Conservation (phyloP, 2,888 invertebrate genomes). For the Zelleria hepariella region DNA sequence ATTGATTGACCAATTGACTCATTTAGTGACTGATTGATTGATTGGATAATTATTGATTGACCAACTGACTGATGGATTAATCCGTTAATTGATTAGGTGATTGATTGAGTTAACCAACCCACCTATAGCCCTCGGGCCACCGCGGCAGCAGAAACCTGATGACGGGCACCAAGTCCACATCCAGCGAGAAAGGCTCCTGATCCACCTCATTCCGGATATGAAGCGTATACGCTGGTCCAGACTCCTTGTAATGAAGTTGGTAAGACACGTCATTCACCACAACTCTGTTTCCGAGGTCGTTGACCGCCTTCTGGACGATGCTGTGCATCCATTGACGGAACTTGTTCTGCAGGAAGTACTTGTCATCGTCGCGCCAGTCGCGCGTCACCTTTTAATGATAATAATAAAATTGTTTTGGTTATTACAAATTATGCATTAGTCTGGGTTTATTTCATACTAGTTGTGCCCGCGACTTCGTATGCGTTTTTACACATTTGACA, state of each 20-base stretch:
- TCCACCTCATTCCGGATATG: conserved; percentile 34
- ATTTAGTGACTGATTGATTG: too few relatives aligned
- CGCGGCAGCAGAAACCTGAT: conserved; percentile 54
- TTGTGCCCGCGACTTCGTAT: too few relatives aligned
- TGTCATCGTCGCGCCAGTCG: conserved; percentile 54
- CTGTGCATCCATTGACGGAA: conserved; percentile 70
- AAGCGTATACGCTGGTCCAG: conserved; percentile 72
- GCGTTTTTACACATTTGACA: too few relatives aligned
- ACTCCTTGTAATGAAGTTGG: conserved; percentile 41
- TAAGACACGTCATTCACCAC: conserved; percentile 37
- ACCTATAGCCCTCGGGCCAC: conserved; percentile 54
- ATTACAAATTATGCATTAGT: too few relatives aligned
- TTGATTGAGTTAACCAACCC: conserved; percentile 6
- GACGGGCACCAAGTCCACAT: conserved; percentile 70
- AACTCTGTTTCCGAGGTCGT: conserved; percentile 36
- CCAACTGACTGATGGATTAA: too few relatives aligned
- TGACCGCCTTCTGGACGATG: conserved; percentile 52
- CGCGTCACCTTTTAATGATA: conserved; percentile 37
- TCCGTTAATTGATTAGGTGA: too few relatives aligned
- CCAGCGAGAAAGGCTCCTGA: conserved; percentile 31
- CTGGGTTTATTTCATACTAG: too few relatives aligned
- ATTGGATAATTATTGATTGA: too few relatives aligned
- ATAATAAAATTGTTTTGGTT: too few relatives aligned
- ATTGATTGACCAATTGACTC: too few relatives aligned
- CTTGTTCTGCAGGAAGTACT: conserved; percentile 52